These are phyloP conservation scores for Alviniconcha strummeri DNA, from an alignment of 2,888 invertebrate genomes.

Conservation along the genomic window DNA sequence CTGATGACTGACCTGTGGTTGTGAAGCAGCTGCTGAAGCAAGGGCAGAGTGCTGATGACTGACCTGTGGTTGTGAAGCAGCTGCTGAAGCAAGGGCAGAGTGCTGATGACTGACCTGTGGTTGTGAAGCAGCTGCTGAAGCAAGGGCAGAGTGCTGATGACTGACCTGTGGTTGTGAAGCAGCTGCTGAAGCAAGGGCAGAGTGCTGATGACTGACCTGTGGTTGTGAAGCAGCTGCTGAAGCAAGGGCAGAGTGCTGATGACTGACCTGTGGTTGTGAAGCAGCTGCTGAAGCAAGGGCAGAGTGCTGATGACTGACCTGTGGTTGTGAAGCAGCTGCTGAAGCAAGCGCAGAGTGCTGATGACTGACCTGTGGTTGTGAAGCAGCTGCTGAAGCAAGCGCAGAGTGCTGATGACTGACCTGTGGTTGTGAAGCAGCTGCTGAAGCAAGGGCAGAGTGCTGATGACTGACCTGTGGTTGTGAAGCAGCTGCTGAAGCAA, in stretches of 20 bases:
- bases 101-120: not conserved
- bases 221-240: constrained; percentile 35
- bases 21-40: constrained; percentile 34
- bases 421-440: constrained; percentile 33
- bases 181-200: constrained; percentile 32
- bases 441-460: constrained; percentile 20
- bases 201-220: too few relatives aligned
- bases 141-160: not conserved
- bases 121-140: constrained; percentile 34
- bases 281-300: constrained; percentile 32
- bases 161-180: constrained; percentile 21
- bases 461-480: not conserved
- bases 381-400: constrained; percentile 33
- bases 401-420: not conserved
- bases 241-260: constrained; percentile 2
- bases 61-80: constrained; percentile 29
- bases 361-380: constrained; percentile 8
- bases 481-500: constrained; percentile 34
- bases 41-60: not conserved
- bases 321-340: constrained; percentile 34
- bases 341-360: constrained; percentile 5
- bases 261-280: constrained; percentile 19
- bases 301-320: too few relatives aligned
- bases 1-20: not conserved
- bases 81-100: constrained; percentile 27